Percentiles rank a stretch among this genome's conserved stretches.
phyloP scores from a whole-genome alignment of 2,797 vertebrate genomes.

The Sarcoramphus papa region DNA sequence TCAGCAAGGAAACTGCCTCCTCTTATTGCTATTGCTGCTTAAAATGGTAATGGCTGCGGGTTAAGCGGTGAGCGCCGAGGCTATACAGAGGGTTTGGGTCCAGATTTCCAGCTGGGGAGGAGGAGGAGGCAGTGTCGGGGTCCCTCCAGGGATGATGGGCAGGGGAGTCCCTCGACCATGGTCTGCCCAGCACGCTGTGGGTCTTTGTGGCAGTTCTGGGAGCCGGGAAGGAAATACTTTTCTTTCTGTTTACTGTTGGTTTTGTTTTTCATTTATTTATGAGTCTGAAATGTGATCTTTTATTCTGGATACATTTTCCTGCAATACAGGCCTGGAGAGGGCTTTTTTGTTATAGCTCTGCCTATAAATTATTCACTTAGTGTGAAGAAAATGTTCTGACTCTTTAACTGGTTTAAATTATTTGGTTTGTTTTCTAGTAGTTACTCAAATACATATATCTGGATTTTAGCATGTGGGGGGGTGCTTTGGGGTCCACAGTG shows the following conservation, averaged over 20 bases:
- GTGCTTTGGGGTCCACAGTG: not conserved
- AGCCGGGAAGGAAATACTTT: not conserved
- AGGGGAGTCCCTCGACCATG: not conserved
- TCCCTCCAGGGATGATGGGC: not conserved
- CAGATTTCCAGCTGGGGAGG: not conserved
- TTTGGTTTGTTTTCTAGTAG: constrained; percentile 49
- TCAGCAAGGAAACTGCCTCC: not conserved
- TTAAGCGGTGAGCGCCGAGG: not conserved
- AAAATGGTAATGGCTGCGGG: not conserved
- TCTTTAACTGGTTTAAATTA: constrained; percentile 69
- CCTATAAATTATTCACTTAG: constrained; percentile 70
- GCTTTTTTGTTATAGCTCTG: constrained; percentile 44
- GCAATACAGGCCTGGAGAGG: not conserved
- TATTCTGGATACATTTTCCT: constrained; percentile 12
- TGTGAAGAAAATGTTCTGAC: constrained; percentile 58
- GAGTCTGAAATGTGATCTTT: constrained; percentile 29
- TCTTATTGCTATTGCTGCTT: not conserved
- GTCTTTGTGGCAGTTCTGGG: not conserved
- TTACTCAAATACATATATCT: not conserved
- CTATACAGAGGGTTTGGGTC: not conserved
- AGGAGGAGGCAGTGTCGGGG: not conserved
- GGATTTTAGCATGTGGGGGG: not conserved
- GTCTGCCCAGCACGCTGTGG: rapidly evolving
- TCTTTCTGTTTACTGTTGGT: not conserved
- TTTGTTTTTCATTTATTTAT: constrained; percentile 54